Conservation (phyloP, 2,113 vertebrate species). For the Smithornis capensis region DNA sequence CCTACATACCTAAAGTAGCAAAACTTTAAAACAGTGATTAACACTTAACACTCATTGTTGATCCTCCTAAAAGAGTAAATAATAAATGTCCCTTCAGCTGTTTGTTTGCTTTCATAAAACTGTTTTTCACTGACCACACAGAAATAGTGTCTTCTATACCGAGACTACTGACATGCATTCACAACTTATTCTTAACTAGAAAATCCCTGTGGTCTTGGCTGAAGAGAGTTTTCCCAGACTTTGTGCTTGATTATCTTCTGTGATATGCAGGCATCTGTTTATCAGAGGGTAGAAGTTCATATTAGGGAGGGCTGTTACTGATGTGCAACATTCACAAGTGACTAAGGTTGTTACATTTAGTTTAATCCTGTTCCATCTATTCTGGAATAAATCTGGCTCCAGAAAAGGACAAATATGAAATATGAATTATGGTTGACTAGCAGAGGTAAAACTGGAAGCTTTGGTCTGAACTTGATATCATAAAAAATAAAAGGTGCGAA, state of each 20-base stretch:
- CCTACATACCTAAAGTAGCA: not conserved
- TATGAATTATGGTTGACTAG: not conserved
- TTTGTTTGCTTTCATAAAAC: not conserved
- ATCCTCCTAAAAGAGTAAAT: not conserved
- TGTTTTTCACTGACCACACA: not conserved
- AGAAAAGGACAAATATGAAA: not conserved
- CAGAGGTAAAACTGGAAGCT: not conserved
- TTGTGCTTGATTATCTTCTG: not conserved
- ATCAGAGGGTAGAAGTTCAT: not conserved
- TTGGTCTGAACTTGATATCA: not conserved
- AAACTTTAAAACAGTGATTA: not conserved
- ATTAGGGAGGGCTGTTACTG: not conserved
- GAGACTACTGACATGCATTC: not conserved
- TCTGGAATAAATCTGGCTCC: not conserved
- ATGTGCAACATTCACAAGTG: not conserved
- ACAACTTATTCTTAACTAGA: not conserved
- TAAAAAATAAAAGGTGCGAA: not conserved
- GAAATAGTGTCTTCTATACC: not conserved
- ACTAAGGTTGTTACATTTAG: not conserved
- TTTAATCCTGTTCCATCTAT: not conserved
- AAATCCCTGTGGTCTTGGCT: not conserved
- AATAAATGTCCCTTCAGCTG: not conserved
- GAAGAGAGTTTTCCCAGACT: slow-evolving; percentile 6
- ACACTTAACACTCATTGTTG: not conserved
- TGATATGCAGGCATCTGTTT: not conserved